Evolutionary conservation across 1,140 invertebrate genomes (phyloP).

Genomic region (Scaptomyza hsui): DNA sequence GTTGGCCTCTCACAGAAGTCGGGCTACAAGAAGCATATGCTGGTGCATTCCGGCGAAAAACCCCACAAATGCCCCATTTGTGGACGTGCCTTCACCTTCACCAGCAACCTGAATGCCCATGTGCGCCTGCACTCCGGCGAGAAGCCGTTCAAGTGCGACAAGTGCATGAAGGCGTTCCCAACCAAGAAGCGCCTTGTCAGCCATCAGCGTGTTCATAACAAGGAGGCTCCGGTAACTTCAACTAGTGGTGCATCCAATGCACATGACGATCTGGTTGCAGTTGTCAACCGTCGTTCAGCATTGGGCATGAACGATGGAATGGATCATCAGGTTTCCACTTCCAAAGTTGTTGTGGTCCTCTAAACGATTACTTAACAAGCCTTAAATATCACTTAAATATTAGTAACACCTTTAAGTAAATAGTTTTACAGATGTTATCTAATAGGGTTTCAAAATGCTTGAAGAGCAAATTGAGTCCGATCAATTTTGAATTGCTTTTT

Average conservation of each 20-base stretch:
- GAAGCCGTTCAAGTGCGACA: conserved; percentile 84
- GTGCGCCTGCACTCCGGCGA: conserved; percentile 88
- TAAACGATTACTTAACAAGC: conserved; percentile 30
- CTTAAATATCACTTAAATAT: too few species aligned
- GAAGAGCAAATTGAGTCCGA: too few species aligned
- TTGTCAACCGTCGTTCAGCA: conserved; percentile 23
- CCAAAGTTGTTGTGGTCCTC: conserved; percentile 69
- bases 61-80: conserved; percentile 78
- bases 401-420: too few species aligned
- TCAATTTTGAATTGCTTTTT: neutral
- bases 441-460: too few species aligned
- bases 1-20: conserved; percentile 81
- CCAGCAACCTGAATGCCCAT: conserved; percentile 84
- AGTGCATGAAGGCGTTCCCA: conserved; percentile 71
- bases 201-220: conserved; percentile 68
- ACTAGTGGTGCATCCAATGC: neutral
- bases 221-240: conserved; percentile 45
- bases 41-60: conserved; percentile 78
- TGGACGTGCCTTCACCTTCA: conserved; percentile 73
- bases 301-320: conserved; percentile 44
- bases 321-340: conserved; percentile 63
- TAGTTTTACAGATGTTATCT: too few species aligned
- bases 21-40: conserved; percentile 81
- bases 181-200: conserved; percentile 74
- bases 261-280: neutral